Evolutionary conservation across 2,113 vertebrate genomes (phyloP).

Genomic region (Mormyrus iriodes): DNA sequence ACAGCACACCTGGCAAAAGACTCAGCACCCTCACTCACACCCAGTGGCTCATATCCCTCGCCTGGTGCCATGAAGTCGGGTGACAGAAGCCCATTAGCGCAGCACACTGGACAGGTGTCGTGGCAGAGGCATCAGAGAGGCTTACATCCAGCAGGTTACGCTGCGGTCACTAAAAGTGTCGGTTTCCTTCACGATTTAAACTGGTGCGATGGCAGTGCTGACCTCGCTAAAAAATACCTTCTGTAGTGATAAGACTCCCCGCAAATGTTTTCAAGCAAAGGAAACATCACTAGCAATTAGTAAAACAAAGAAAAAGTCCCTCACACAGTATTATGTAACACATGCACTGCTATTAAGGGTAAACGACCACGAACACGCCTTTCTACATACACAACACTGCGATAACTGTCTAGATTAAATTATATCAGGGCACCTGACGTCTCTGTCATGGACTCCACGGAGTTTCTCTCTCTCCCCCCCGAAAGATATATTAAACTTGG

Average conservation of each 20-base stretch:
- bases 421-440: conserved; percentile 1
- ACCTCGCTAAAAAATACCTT: neutral
- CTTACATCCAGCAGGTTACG: neutral
- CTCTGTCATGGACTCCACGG: conserved; percentile 2
- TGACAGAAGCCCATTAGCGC: neutral
- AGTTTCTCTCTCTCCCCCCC: neutral
- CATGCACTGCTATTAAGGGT: neutral
- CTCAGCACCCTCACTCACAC: neutral
- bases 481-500: conserved; percentile 14
- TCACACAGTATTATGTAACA: neutral
- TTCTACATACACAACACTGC: neutral
- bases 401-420: conserved; percentile 10
- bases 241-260: neutral
- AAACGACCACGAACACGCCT: neutral
- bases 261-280: neutral
- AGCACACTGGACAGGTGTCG: conserved; percentile 50
- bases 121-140: neutral
- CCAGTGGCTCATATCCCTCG: neutral
- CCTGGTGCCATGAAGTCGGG: neutral
- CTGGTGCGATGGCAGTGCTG: neutral
- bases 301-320: neutral
- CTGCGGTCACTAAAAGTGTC: neutral
- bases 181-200: neutral
- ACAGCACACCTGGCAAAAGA: neutral
- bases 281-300: neutral